Evolutionary conservation across 2,797 vertebrate species (phyloP), one percentile per base, ranked within the genome.

Genomic region (Micropoecilia bifurca): DNA sequence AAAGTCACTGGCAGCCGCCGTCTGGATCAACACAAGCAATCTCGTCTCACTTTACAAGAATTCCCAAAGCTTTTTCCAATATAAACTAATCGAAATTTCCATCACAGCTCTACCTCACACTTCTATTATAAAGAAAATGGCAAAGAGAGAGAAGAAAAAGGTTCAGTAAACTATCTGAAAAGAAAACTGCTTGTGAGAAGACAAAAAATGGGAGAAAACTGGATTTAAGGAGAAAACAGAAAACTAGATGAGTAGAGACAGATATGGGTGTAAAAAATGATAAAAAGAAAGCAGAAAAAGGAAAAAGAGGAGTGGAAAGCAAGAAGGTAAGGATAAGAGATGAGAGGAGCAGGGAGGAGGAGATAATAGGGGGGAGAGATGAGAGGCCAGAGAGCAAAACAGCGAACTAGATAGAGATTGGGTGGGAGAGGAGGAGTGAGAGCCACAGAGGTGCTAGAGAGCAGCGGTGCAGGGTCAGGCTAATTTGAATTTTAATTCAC

Each of bases 401-500:
- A 83, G 90, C 73, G 25, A 86, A 85, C 45, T 73, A 83, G 91
- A 89, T 80, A 87, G 91, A 88, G 87, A 86, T 30, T 83, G 80
- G 55, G 55, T 80, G 76, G 83, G 85, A 69, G 86, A 78, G 82
- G 78, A 69, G 79, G 75, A 82, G 87, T 39, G 86, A 85, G 88
- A 89, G 91, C 89, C 81, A 88, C 90, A 85, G 88, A 91, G 91
- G 89, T 90, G 93, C 72, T 82, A 59, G 89, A 90, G 93, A 94
- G 93, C 92, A 91, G 85, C 18, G 80, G 90, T 86, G 93, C 92
- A 89, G 93, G 94, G 94, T 95, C 94, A 93, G 93, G 92, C 92
- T 94, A 94, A 95, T 95, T 95, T 95, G 92, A 95, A 95, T 95
- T 94, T 95, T 95, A 95, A 95, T 95, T 95, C 92, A 94, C 88